A percentile compares a stretch with the other conserved stretches of the same genome.
Conservation (phyloP, 1,140 invertebrate species). For the Ips nitidus region DNA sequence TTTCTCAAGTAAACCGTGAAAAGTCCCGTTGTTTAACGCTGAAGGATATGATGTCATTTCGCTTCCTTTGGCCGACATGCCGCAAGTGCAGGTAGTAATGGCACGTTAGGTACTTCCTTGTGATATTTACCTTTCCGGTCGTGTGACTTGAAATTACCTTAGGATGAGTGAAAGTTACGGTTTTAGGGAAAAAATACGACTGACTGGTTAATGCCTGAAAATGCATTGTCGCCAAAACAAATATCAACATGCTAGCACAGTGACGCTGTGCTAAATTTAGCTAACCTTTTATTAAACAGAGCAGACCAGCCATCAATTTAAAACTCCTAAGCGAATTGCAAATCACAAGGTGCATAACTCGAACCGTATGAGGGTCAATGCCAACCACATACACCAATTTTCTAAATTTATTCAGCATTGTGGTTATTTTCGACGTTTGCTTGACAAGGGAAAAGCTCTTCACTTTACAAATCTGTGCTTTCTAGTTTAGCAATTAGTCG, state of each 20-base stretch:
- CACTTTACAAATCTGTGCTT: no score
- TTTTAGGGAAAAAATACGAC: no score
- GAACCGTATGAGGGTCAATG: neutral
- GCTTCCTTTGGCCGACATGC: conserved; percentile 1
- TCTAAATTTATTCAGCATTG: neutral
- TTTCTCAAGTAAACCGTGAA: neutral
- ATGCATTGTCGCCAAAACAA: no score
- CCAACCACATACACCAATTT: neutral
- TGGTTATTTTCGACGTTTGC: no score
- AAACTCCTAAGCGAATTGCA: neutral
- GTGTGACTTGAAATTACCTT: no score
- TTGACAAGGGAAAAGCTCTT: no score
- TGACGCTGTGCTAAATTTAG: no score
- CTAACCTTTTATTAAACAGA: no score
- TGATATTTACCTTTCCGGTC: neutral
- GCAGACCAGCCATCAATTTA: neutral
- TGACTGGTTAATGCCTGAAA: no score
- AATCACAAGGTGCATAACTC: conserved; percentile 5
- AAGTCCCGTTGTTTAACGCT: neutral
- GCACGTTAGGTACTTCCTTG: neutral
- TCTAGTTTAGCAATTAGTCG: no score
- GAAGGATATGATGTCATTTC: conserved; percentile 1
- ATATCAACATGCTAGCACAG: no score
- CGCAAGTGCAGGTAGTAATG: neutral
- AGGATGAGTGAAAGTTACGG: no score